Evolutionary conservation across 2,888 invertebrate genomes (phyloP).

Genomic region (Cephus runcator): DNA sequence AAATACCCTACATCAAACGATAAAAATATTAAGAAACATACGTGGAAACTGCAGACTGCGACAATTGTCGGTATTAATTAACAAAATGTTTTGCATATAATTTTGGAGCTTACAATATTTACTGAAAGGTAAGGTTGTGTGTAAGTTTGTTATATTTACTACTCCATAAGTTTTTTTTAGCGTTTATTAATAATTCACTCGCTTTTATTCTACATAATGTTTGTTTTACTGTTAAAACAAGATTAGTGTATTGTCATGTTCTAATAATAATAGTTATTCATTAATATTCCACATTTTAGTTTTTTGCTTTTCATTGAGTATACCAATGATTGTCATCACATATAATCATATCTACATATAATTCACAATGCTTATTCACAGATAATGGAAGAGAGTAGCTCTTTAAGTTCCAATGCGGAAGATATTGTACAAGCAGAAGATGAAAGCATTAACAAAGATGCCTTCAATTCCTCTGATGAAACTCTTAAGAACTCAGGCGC

Average conservation of each 20-base stretch:
- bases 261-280: too few species aligned
- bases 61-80: not conserved
- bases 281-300: not conserved
- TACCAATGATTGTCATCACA: not conserved
- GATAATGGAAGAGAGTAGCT: not conserved
- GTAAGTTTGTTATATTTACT: not conserved
- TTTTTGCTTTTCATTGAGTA: not conserved
- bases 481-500: not conserved
- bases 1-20: constrained; percentile 1
- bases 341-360: not conserved
- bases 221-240: not conserved
- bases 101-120: not conserved
- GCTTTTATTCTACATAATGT: not conserved
- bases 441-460: not conserved
- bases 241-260: not conserved
- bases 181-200: not conserved
- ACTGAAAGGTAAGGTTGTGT: not conserved
- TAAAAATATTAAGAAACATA: not conserved
- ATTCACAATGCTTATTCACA: not conserved
- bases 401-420: not conserved
- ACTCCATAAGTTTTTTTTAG: not conserved
- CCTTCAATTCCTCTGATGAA: not conserved
- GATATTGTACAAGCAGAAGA: not conserved
- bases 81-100: not conserved
- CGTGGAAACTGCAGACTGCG: not conserved